Conservation (phyloP, 2,113 vertebrate species). For the Coturnix japonica region DNA sequence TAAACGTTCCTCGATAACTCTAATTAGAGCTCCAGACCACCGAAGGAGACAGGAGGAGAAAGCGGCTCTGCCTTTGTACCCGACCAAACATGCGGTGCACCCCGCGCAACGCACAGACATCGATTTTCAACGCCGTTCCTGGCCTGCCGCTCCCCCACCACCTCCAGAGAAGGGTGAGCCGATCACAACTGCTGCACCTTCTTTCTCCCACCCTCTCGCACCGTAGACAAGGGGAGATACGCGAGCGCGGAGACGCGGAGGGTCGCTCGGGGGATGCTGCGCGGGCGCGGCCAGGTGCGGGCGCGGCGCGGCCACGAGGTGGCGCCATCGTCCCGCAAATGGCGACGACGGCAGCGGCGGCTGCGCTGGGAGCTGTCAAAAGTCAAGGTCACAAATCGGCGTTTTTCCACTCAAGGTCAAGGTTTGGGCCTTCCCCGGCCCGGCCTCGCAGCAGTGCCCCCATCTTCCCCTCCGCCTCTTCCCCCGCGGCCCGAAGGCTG, state of each 20-base stretch:
- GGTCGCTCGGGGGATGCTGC: background rate
- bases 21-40: conserved; percentile 76
- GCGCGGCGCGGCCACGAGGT: conserved; percentile 64
- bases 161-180: rapidly evolving
- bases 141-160: rapidly evolving
- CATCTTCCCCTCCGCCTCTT: conserved; percentile 30
- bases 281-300: background rate
- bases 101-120: rapidly evolving
- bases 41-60: conserved; percentile 39
- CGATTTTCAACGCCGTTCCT: rapidly evolving
- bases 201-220: background rate
- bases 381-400: conserved; percentile 87
- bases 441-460: conserved; percentile 73
- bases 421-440: conserved; percentile 81
- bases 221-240: background rate
- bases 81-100: background rate
- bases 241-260: background rate
- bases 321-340: conserved; percentile 84
- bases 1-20: conserved; percentile 58
- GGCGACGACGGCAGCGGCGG: background rate
- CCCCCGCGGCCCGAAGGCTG: background rate
- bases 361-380: conserved; percentile 80
- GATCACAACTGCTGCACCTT: rapidly evolving
- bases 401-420: conserved; percentile 80
- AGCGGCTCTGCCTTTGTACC: conserved; percentile 28